Conservation (phyloP, 2,888 invertebrate species). For the Zele albiditarsus region DNA sequence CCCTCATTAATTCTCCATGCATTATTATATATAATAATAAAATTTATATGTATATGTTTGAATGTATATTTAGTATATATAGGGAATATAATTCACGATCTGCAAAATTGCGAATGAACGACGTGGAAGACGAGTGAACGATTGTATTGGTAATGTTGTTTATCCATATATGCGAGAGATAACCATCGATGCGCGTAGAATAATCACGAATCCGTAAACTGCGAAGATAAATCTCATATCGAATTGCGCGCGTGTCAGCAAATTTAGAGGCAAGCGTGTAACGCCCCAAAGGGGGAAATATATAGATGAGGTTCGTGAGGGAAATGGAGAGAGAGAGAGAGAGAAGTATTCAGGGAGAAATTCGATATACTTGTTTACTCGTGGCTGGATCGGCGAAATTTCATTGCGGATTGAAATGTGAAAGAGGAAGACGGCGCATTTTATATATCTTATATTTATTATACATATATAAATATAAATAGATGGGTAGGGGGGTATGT, state of each 20-base stretch:
- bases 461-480: slow-evolving; percentile 35
- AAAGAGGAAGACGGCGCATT: slow-evolving; percentile 20
- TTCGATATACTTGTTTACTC: slow-evolving; percentile 48
- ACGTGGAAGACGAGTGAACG: slow-evolving; percentile 15
- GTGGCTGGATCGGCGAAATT: slow-evolving; percentile 49
- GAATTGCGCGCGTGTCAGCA: slow-evolving; percentile 50
- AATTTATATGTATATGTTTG: background rate
- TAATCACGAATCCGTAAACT: slow-evolving; percentile 39
- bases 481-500: background rate
- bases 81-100: slow-evolving; percentile 20
- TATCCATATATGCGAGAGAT: background rate
- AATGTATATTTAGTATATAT: background rate
- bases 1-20: background rate
- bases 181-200: slow-evolving; percentile 13
- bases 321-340: background rate
- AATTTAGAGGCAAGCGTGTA: slow-evolving; percentile 38
- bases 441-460: slow-evolving; percentile 1
- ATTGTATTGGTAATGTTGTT: background rate
- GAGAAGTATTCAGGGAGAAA: slow-evolving; percentile 4
- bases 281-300: slow-evolving; percentile 7
- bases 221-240: slow-evolving; percentile 51
- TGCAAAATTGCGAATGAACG: slow-evolving; percentile 30
- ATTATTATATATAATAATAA: background rate
- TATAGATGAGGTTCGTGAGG: background rate
- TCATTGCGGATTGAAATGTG: slow-evolving; percentile 21